Evolutionary conservation across 2,113 vertebrate genomes (phyloP).

Genomic region (Neogobius melanostomus): DNA sequence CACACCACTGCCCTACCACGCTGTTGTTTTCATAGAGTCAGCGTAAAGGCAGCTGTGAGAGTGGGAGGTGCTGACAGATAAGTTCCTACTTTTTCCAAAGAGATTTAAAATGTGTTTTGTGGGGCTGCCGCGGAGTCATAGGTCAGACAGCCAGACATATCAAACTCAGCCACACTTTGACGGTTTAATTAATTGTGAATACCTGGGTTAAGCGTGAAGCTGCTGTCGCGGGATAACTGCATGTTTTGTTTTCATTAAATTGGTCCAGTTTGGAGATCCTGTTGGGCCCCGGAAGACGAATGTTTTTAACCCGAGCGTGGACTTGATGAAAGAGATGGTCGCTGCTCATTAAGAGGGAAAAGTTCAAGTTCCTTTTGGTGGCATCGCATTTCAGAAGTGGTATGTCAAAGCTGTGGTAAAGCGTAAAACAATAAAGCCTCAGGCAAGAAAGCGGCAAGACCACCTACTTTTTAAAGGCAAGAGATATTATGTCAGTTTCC

Average conservation of each 20-base stretch:
- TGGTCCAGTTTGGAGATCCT: background rate
- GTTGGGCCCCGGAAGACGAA: background rate
- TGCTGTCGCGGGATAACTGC: background rate
- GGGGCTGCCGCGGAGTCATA: slow-evolving; percentile 41
- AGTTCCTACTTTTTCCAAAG: slow-evolving; percentile 46
- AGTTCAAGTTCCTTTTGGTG: slow-evolving; percentile 1
- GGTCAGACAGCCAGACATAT: slow-evolving; percentile 24
- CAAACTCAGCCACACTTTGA: slow-evolving; percentile 12
- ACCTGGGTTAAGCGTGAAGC: background rate
- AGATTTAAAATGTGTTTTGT: slow-evolving; percentile 48
- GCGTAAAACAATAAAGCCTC: slow-evolving; percentile 1
- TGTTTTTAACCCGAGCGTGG: background rate
- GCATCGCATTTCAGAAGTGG: slow-evolving; percentile 4
- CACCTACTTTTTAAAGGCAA: background rate
- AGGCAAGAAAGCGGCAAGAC: background rate
- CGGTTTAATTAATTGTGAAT: slow-evolving; percentile 41
- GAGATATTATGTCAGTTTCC: background rate
- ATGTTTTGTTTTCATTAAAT: slow-evolving; percentile 11
- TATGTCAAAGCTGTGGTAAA: background rate
- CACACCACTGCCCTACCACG: slow-evolving; percentile 12
- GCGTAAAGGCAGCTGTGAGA: slow-evolving; percentile 53
- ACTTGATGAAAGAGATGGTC: background rate
- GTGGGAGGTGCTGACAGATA: slow-evolving; percentile 55
- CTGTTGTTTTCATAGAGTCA: slow-evolving; percentile 48
- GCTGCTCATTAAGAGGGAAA: slow-evolving; percentile 1